Percentiles rank a stretch among this genome's conserved stretches.
phyloP scores from a whole-genome alignment of 2,797 vertebrate species.

The Acipenser oxyrinchus region DNA sequence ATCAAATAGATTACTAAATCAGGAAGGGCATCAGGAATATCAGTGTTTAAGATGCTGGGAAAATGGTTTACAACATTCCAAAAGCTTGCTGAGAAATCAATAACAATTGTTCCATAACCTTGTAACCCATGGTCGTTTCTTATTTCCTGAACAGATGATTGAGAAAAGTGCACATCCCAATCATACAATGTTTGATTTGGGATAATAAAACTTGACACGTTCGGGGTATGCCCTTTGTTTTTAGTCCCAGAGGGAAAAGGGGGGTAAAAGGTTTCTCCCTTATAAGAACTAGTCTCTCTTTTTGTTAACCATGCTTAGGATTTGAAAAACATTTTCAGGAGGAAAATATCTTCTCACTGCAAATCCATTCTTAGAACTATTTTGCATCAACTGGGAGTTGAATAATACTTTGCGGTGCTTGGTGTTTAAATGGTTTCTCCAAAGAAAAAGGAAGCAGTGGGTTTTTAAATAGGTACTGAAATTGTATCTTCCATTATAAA shows the following conservation, averaged over 20 bases:
- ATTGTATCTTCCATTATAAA: no score
- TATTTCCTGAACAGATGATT: slow-evolving; percentile 6
- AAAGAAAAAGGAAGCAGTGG: no score
- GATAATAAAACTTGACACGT: slow-evolving; percentile 15
- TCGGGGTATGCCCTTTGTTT: slow-evolving; percentile 5
- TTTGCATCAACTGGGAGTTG: no score
- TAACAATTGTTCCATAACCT: slow-evolving; percentile 3
- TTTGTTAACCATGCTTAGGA: not conserved
- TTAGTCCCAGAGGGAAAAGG: slow-evolving; percentile 6
- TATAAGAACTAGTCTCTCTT: not conserved
- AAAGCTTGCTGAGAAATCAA: slow-evolving; percentile 4
- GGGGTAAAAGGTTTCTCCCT: slow-evolving; percentile 5
- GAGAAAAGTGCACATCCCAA: slow-evolving; percentile 9
- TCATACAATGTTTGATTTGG: slow-evolving; percentile 14
- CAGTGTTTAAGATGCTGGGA: not conserved
- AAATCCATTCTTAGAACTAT: no score
- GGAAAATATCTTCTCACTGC: no score
- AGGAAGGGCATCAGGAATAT: not conserved
- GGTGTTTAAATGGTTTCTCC: no score
- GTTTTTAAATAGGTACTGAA: no score
- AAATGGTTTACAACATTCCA: slow-evolving; percentile 10
- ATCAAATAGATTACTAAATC: no score
- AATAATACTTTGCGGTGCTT: no score
- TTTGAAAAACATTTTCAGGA: no score
- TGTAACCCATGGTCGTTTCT: not conserved